Conservation (phyloP, 2,888 invertebrate species). For the Cephalotes varians region DNA sequence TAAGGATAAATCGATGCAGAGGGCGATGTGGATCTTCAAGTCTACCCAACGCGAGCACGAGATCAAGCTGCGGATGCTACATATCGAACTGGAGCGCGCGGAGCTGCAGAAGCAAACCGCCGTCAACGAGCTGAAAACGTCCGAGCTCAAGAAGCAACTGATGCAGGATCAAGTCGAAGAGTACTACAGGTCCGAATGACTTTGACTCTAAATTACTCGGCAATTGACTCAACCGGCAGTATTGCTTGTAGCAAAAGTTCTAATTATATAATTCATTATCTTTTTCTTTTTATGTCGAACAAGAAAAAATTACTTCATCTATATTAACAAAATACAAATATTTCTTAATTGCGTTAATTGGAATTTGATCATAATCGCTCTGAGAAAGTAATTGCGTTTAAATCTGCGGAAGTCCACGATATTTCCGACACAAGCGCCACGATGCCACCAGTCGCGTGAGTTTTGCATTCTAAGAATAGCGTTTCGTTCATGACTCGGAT, state of each 20-base stretch:
- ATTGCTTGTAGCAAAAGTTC: neutral
- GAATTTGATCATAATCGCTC: neutral
- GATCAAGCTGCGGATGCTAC: constrained; percentile 77
- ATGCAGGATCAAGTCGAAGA: constrained; percentile 74
- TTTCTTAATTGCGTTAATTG: neutral
- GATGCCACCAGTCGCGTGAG: neutral
- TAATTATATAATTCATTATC: neutral
- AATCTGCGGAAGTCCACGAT: neutral
- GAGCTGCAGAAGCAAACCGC: constrained; percentile 79
- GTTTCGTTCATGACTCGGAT: constrained; percentile 47
- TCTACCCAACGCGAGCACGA: constrained; percentile 76
- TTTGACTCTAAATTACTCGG: neutral
- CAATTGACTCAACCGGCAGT: neutral
- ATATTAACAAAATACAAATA: neutral
- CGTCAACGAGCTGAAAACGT: constrained; percentile 77
- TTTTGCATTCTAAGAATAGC: constrained; percentile 28
- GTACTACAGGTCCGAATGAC: constrained; percentile 69
- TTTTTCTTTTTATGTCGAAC: too few relatives aligned
- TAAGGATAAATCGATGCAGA: constrained; percentile 57
- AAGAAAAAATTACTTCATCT: neutral
- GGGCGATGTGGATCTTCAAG: constrained; percentile 69
- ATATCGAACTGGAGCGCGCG: constrained; percentile 78
- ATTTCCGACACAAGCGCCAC: constrained; percentile 47
- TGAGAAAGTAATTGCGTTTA: neutral
- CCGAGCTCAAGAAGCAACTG: constrained; percentile 77